phyloP scores from a whole-genome alignment of 1,140 invertebrate species.

The Calliphora vicina region DNA sequence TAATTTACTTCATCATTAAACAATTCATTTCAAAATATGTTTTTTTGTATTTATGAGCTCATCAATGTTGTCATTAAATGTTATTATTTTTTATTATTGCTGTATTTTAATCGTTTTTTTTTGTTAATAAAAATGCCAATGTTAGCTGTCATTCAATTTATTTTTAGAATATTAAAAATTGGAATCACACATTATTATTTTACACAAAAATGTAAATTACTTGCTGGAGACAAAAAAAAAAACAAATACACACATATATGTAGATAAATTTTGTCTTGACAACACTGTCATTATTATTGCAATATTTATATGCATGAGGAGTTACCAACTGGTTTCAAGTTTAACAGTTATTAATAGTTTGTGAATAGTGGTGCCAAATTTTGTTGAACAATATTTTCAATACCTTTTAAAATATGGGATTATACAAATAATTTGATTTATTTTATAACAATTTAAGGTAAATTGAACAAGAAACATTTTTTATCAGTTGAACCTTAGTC shows the following conservation, averaged over 20 bases:
- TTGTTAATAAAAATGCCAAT: background rate
- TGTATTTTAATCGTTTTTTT: background rate
- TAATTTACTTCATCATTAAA: background rate
- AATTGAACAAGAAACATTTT: too few relatives aligned
- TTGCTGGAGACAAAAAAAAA: background rate
- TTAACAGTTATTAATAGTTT: background rate
- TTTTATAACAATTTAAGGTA: too few relatives aligned
- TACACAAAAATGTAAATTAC: background rate
- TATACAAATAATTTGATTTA: too few relatives aligned
- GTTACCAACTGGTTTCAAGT: background rate
- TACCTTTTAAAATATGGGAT: too few relatives aligned
- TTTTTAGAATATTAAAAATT: background rate
- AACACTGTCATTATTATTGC: background rate
- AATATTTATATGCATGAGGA: too few relatives aligned
- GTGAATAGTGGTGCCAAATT: too few relatives aligned
- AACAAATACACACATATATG: background rate
- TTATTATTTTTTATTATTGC: background rate
- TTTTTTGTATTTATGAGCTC: conserved; percentile 16
- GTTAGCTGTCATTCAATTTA: background rate
- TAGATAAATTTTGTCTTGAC: background rate
- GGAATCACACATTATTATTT: background rate
- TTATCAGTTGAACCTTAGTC: too few relatives aligned
- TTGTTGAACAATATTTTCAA: too few relatives aligned
- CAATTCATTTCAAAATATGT: background rate
- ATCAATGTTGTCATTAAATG: background rate